Conservation (phyloP, 2,113 vertebrate genomes). For the Periophthalmodon schlosseri region DNA sequence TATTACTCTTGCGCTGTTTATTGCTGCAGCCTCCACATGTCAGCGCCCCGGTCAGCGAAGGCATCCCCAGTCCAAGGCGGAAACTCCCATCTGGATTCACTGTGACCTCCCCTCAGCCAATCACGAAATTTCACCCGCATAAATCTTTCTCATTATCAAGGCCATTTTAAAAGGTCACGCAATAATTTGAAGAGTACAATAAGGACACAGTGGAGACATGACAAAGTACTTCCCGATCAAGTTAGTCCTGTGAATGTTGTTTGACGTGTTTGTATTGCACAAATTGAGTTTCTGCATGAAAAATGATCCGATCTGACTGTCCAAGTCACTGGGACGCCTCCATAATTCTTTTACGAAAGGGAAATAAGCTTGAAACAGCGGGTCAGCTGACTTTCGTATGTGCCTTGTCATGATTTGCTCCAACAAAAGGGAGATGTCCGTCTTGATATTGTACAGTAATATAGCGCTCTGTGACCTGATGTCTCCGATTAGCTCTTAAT, state of each 20-base stretch:
- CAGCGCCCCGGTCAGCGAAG: slow-evolving; percentile 79
- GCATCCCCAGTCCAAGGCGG: slow-evolving; percentile 75
- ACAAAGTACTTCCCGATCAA: background rate
- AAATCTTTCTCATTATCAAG: slow-evolving; percentile 4
- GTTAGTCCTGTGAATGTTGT: slow-evolving; percentile 33
- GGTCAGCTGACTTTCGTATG: slow-evolving; percentile 47
- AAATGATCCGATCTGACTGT: slow-evolving; percentile 29
- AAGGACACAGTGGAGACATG: background rate
- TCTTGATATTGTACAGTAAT: slow-evolving; percentile 64
- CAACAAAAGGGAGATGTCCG: slow-evolving; percentile 57
- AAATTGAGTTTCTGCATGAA: slow-evolving; percentile 43
- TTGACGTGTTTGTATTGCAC: slow-evolving; percentile 30
- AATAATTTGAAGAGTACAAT: background rate
- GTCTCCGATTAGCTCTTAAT: slow-evolving; percentile 75
- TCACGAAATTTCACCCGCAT: slow-evolving; percentile 36
- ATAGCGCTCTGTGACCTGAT: slow-evolving; percentile 56
- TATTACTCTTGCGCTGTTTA: slow-evolving; percentile 85
- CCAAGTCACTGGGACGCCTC: slow-evolving; percentile 25
- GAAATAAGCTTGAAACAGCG: slow-evolving; percentile 10
- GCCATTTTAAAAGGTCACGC: background rate
- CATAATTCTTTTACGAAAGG: slow-evolving; percentile 30
- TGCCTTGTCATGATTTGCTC: slow-evolving; percentile 47
- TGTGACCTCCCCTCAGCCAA: slow-evolving; percentile 44
- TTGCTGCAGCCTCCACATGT: slow-evolving; percentile 81
- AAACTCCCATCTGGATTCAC: slow-evolving; percentile 65